Evolutionary conservation across 2,888 invertebrate genomes (phyloP), one percentile per base, ranked within the genome.

Genomic region (Megamerina dolium): DNA sequence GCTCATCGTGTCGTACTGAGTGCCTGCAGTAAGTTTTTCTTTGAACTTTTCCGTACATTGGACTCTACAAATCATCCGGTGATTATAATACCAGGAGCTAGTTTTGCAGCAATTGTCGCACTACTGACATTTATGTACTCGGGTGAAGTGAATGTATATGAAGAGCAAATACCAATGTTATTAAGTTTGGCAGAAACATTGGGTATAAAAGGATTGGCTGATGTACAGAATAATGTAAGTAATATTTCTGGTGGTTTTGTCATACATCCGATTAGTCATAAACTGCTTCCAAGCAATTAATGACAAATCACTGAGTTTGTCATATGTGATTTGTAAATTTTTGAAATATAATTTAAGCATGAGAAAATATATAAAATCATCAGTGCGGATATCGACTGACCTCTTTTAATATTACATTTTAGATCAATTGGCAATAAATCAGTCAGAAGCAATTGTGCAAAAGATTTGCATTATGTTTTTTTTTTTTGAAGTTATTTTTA

Each of bases 121-220:
- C 79, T 90, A 46, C 79, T 90, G 27, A 84, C 87, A 4, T 90
- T 89, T 70, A 88, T 90, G 83, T 90, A 90, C 70, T 85, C 85
- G 36, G 89, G 89, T 3, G 89, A 90, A 69, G 89, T 89, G 60
- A 85, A 88, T 48, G 86, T 89, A 21, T 85, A 85, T 49, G 84
- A 85, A 69, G 81, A 82, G 57, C 81, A 85, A 64, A 76, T 90
- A 53, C 85, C 87, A 5, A 81, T 83, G 34, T 74, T 90, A 45
- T 75, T 90, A 33, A 77, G 83, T 46, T 79, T 88, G 58, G 89
- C 89, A 12, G 85, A 85, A 68, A 80, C 86, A 3, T 72, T 90
- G 47, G 85, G 87, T 60, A 86, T 90, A 37, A 83, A 87, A 54
- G 89, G 89, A 40, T 74, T 90, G 48, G 87, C 88, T 48, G 83